Percentiles rank a stretch among this genome's conserved stretches.
Conservation (phyloP, 2,113 vertebrate genomes). For the Anoplopoma fimbria region DNA sequence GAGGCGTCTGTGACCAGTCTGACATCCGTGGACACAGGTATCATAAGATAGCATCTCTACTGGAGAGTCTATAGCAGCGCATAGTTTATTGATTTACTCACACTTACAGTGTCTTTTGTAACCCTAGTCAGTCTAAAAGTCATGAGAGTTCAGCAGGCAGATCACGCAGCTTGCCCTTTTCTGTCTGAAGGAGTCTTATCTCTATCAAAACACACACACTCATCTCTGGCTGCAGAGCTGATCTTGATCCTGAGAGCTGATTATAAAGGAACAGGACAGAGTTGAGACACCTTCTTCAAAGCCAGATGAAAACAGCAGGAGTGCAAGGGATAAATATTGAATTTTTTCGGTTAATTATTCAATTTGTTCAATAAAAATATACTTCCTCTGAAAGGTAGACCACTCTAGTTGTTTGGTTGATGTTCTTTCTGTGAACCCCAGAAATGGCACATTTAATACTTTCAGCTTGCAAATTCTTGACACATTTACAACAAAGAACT, state of each 20-base stretch:
- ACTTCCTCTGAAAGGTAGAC: not conserved
- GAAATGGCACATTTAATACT: not conserved
- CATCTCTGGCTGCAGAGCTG: not conserved
- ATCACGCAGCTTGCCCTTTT: not conserved
- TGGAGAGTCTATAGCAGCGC: not conserved
- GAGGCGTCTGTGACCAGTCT: conserved; percentile 97
- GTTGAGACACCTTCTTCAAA: not conserved
- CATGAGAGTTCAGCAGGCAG: not conserved
- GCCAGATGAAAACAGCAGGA: conserved; percentile 36
- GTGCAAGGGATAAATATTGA: not conserved
- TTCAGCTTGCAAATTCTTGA: not conserved
- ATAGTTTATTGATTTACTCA: not conserved
- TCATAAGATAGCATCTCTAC: not conserved
- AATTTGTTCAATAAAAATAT: not conserved
- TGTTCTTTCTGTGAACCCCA: not conserved
- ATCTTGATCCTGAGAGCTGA: no score
- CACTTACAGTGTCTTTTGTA: not conserved
- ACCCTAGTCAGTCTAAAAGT: not conserved
- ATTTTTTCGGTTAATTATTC: not conserved
- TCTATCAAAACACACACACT: not conserved
- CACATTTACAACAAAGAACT: not conserved
- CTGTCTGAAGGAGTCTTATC: not conserved
- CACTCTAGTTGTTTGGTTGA: not conserved
- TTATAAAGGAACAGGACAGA: not conserved
- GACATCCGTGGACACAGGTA: conserved; percentile 98